phyloP scores from a whole-genome alignment of 2,888 invertebrate species.

The Cephus runcator region DNA sequence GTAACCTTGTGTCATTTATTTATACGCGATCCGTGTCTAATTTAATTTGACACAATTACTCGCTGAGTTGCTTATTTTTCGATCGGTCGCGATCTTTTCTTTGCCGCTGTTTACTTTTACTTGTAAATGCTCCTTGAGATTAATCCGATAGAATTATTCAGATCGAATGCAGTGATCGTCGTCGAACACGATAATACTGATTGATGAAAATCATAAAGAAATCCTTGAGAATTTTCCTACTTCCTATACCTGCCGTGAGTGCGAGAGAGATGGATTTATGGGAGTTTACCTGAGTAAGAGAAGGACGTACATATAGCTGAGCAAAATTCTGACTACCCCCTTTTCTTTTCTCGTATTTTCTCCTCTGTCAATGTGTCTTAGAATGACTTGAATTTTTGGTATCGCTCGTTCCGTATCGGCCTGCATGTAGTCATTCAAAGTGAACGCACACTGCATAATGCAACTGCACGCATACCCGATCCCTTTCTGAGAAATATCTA shows the following conservation, averaged over 20 bases:
- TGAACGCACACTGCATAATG: neutral
- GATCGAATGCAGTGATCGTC: neutral
- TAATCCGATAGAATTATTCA: neutral
- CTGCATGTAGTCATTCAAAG: neutral
- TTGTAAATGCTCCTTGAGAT: neutral
- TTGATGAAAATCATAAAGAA: neutral
- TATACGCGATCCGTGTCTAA: constrained; percentile 20
- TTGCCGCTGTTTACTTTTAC: neutral
- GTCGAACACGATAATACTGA: neutral
- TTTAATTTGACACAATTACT: constrained; percentile 39
- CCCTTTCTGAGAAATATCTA: neutral
- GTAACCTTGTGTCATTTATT: constrained; percentile 13
- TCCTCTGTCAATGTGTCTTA: neutral
- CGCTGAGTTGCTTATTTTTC: neutral
- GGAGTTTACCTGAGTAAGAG: no score
- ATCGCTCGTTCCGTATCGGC: neutral
- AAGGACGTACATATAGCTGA: neutral
- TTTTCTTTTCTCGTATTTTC: neutral
- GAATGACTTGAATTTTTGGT: neutral
- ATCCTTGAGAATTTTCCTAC: neutral
- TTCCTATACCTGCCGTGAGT: neutral
- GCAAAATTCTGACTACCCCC: neutral
- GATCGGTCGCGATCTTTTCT: neutral
- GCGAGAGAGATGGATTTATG: neutral
- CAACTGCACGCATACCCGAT: neutral